phyloP scores from a whole-genome alignment of 2,888 invertebrate species.

The Mechanitis messenoides region DNA sequence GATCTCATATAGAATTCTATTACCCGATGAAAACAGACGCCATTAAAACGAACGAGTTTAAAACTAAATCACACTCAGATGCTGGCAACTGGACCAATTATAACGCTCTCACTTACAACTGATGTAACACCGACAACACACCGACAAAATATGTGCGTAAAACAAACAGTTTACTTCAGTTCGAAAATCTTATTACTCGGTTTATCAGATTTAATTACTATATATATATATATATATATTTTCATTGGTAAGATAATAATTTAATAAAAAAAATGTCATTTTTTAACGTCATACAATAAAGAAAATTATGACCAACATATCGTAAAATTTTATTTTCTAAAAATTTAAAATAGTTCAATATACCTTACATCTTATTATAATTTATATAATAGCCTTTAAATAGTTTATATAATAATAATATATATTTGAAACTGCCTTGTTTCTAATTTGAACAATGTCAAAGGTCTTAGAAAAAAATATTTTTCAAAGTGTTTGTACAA shows the following conservation, averaged over 20 bases:
- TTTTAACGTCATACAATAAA: too few relatives aligned
- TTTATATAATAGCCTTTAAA: too few relatives aligned
- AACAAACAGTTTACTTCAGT: too few relatives aligned
- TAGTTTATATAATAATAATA: conserved; percentile 17
- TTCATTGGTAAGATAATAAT: too few relatives aligned
- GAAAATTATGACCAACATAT: too few relatives aligned
- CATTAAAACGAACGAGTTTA: neutral
- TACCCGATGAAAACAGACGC: conserved; percentile 5
- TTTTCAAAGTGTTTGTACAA: conserved; percentile 22
- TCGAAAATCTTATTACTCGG: too few relatives aligned
- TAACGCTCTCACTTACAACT: neutral
- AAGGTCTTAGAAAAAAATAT: conserved; percentile 24
- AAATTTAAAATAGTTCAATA: too few relatives aligned
- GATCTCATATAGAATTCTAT: conserved; percentile 2
- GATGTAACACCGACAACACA: neutral
- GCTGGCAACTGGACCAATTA: conserved; percentile 4
- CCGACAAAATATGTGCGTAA: neutral
- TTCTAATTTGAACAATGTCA: conserved; percentile 13
- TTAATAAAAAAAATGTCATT: too few relatives aligned
- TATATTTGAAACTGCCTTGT: conserved; percentile 11
- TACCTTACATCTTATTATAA: too few relatives aligned
- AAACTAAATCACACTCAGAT: conserved; percentile 3
- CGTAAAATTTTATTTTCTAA: too few relatives aligned
- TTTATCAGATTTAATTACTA: too few relatives aligned
- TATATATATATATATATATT: too few relatives aligned